Conservation (phyloP, 2,113 vertebrate species). For the Nannobrachium achirus region DNA sequence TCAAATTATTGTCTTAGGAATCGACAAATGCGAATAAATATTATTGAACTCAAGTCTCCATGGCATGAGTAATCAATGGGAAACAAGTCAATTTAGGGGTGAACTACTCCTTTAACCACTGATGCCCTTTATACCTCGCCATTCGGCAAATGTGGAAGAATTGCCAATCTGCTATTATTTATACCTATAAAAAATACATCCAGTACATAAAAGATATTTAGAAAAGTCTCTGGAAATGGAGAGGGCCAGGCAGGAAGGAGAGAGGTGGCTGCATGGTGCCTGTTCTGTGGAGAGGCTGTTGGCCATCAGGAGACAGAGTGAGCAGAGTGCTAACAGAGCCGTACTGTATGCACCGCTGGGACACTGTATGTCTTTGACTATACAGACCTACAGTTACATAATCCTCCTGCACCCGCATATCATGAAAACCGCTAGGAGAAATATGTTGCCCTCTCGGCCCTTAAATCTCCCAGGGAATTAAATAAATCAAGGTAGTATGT, state of each 20-base stretch:
- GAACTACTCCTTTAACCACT: no score
- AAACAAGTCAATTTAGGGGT: no score
- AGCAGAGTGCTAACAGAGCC: slow-evolving; percentile 61
- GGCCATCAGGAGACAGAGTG: slow-evolving; percentile 28
- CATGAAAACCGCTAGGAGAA: slow-evolving; percentile 49
- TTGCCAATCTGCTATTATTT: no score
- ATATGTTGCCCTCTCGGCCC: slow-evolving; percentile 21
- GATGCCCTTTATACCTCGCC: no score
- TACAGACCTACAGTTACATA: slow-evolving; percentile 58
- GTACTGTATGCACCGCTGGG: slow-evolving; percentile 61
- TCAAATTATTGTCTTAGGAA: no score
- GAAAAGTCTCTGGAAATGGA: no score
- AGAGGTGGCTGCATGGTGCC: slow-evolving; percentile 30
- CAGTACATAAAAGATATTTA: no score
- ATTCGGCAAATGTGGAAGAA: no score
- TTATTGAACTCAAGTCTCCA: no score
- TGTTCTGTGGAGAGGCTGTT: slow-evolving; percentile 36
- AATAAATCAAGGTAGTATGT: slow-evolving; percentile 14
- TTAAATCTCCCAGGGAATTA: slow-evolving; percentile 30
- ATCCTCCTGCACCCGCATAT: slow-evolving; percentile 35
- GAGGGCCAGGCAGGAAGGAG: slow-evolving; percentile 48
- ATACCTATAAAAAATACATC: no score
- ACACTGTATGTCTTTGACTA: slow-evolving; percentile 71
- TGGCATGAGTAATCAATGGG: no score
- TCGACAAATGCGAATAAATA: no score